Evolutionary conservation across 2,797 vertebrate genomes (phyloP).

Genomic region (Danio albolineatus): DNA sequence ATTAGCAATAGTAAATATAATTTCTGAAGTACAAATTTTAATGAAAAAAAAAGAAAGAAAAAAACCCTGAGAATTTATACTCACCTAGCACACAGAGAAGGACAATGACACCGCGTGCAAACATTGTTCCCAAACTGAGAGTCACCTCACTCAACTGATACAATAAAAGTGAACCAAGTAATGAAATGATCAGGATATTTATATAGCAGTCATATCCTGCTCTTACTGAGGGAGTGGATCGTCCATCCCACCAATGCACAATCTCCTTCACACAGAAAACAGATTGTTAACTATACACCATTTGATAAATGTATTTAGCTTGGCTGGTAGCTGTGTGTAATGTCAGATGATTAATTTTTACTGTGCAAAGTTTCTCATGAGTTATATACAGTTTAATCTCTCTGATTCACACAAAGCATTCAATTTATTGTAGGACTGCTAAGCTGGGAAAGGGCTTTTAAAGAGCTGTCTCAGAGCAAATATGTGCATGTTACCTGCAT

Average conservation of each 20-base stretch:
- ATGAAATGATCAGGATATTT: background rate
- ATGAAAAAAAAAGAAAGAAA: too few relatives aligned
- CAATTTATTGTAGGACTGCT: background rate
- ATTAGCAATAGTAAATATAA: background rate
- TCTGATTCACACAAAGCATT: background rate
- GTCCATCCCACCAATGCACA: background rate
- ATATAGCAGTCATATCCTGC: background rate
- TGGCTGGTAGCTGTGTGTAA: background rate
- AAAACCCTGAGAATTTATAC: conserved; percentile 3
- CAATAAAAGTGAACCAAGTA: background rate
- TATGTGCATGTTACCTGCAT: background rate
- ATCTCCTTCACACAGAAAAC: background rate
- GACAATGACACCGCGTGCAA: background rate
- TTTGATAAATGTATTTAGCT: background rate
- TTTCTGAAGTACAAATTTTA: too few relatives aligned
- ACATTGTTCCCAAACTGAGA: background rate
- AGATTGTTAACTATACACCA: background rate
- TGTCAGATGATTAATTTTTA: background rate
- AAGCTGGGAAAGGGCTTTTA: background rate
- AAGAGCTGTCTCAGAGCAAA: background rate
- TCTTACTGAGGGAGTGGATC: background rate
- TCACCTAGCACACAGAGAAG: conserved; percentile 55
- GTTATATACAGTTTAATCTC: background rate
- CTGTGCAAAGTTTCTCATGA: background rate
- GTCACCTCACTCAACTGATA: background rate